phyloP scores from a whole-genome alignment of 2,797 vertebrate species.

The Lithobates sylvaticus region DNA sequence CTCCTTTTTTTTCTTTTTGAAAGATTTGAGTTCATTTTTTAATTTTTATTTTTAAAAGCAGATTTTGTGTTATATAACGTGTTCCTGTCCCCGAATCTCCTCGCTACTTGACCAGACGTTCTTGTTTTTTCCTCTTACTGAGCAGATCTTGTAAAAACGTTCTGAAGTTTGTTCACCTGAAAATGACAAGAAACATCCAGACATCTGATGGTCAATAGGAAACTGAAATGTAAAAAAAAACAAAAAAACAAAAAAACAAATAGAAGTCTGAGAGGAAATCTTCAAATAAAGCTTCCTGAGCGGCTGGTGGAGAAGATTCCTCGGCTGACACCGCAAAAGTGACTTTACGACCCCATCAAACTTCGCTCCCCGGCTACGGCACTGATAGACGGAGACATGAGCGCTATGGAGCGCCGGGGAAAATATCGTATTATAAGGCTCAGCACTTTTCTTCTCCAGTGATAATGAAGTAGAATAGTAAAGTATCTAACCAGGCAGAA shows the following conservation, averaged over 20 bases:
- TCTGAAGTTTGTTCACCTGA: not conserved
- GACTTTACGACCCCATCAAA: slow-evolving; percentile 22
- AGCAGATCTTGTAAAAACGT: not conserved
- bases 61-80: not conserved
- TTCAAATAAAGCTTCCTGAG: not conserved
- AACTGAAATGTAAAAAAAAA: slow-evolving; percentile 29
- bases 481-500: too few species aligned
- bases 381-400: not conserved
- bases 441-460: too few species aligned
- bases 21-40: too few species aligned
- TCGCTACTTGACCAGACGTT: not conserved
- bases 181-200: not conserved
- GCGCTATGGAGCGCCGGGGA: not conserved
- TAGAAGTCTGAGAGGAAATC: not conserved
- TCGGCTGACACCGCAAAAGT: not conserved
- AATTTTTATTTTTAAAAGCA: too few species aligned
- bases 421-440: not conserved
- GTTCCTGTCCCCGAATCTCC: not conserved
- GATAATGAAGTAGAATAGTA: too few species aligned
- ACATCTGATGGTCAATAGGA: not conserved
- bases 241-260: slow-evolving; percentile 13
- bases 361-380: not conserved
- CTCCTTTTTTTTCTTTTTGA: too few species aligned
- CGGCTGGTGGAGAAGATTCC: slow-evolving; percentile 11
- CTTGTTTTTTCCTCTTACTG: not conserved